Conservation (phyloP, 1,140 invertebrate species). For the Forficula auricularia region DNA sequence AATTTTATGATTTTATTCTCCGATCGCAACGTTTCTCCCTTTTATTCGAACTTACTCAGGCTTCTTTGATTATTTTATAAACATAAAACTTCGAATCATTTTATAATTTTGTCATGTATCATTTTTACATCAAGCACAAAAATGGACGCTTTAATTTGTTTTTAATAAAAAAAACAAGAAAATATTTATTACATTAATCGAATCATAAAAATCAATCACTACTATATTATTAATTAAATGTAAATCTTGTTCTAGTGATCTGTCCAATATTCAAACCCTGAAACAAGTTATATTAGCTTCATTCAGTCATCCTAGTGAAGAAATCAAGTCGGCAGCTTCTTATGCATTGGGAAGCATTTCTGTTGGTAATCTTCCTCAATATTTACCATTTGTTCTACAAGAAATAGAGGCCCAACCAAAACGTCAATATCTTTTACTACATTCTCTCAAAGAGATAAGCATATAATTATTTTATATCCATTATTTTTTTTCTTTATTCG, state of each 20-base stretch:
- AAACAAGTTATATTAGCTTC: constrained; percentile 58
- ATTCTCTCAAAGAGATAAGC: constrained; percentile 87
- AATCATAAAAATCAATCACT: too few species aligned
- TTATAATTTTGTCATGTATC: too few species aligned
- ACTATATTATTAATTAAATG: too few species aligned
- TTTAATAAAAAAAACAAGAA: too few species aligned
- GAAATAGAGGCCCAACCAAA: constrained; percentile 89
- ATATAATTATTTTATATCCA: constrained; percentile 2
- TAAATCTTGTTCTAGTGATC: constrained; percentile 43
- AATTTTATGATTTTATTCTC: too few species aligned
- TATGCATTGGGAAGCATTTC: constrained; percentile 89
- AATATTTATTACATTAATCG: too few species aligned
- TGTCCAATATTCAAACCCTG: constrained; percentile 56
- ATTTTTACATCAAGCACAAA: too few species aligned
- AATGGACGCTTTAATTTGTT: too few species aligned
- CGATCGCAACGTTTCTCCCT: too few species aligned
- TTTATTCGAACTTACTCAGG: too few species aligned
- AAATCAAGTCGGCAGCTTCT: constrained; percentile 88
- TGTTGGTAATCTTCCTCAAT: constrained; percentile 84
- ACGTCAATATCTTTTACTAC: constrained; percentile 85
- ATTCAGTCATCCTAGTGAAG: constrained; percentile 61
- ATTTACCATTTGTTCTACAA: constrained; percentile 82
- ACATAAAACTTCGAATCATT: too few species aligned
- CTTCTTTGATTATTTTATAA: too few species aligned
- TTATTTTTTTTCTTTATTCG: constrained; percentile 7